Evolutionary conservation across 2,888 invertebrate species (phyloP), one percentile per base, ranked within the genome.

Genomic region (Orchestes rusci): DNA sequence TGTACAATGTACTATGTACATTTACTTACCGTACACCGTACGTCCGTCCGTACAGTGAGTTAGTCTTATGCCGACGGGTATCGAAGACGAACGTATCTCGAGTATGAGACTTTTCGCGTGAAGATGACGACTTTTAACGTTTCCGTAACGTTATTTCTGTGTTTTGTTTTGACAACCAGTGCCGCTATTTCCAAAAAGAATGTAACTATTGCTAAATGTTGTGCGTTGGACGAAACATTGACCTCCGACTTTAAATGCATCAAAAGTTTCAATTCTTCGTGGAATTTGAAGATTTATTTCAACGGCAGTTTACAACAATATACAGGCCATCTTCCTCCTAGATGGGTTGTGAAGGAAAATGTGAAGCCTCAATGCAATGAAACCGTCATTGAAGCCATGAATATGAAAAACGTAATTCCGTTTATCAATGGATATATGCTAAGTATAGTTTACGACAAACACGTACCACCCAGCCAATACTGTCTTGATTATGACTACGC

Each of bases 401-500:
- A 12, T 4, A 55, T 53, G 32, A 57, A 61, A 12, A 52, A 48
- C 1, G 48, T 52, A 34, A 56, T 70, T 60, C 56, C 60, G 16
- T 62, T 83, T 48, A 76, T 77, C 53, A 80, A 79, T 63, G 88
- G 82, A 0, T 76, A 76, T 7, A 69, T 82, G 43, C 70, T 73
- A 56, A 62, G 80, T 48, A 70, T 77, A 0, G 73, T 75, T 41
- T 69, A 70, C 34, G 60, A 60, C 0, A 54, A 61, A 1, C 55
- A 67, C 0, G 64, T 82, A 45, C 68, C 75, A 4, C 75, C 80
- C 0, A 63, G 64, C 1, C 72, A 75, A 29, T 87, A 77, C 65
- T 89, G 89, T 65, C 74, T 80, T 30, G 87, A 87, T 62, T 69
- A 74, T 27, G 71, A 71, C 13, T 77, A 75, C 2, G 77, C 80